Evolutionary conservation across 2,113 vertebrate genomes (phyloP), one percentile per base, ranked within the genome.

Genomic region (Elachura formosa): DNA sequence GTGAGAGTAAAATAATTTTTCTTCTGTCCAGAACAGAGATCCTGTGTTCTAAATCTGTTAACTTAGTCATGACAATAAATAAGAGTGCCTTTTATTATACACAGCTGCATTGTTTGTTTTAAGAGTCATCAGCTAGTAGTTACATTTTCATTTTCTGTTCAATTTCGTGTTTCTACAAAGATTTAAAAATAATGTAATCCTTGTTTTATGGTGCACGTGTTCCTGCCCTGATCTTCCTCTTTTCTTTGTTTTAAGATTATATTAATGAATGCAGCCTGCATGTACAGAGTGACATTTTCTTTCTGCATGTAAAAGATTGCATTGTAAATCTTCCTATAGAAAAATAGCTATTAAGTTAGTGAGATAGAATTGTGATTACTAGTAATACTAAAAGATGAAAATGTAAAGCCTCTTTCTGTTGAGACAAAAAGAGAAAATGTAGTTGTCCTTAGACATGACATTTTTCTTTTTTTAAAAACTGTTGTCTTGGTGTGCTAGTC

Each of bases 221-320:
- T 96, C 77, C 87, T 80, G 80, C 90, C 87, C 83, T 10, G 36
- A 91, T 96, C 96, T 97, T 96, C 95, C 83, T 96, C 48, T 58
- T 86, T 92, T 94, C 95, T 98, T 97, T 98, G 96, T 98, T 94
- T 97, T 97, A 97, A 97, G 89, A 93, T 84, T 72, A 94, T 96
- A 95, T 97, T 96, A 96, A 93, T 96, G 90, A 89, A 92, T 96
- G 56, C 78, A 96, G 93, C 73, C 87, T 96, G 56, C 78, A 46
- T 93, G 73, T 94, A 87, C 69, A 73, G 94, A 84, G 68, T 85
- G 74, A 40, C 64, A 71, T 77, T 96, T 81, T 95, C 81, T 93
- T 89, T 75, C 89, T 93, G 90, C 51, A 3, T 87, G 55, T 84
- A 74, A 95, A 93, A 88, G 96, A 63, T 84, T 4, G 45, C 85